Evolutionary conservation across 2,797 vertebrate genomes (phyloP).

Genomic region (Pampus argenteus): DNA sequence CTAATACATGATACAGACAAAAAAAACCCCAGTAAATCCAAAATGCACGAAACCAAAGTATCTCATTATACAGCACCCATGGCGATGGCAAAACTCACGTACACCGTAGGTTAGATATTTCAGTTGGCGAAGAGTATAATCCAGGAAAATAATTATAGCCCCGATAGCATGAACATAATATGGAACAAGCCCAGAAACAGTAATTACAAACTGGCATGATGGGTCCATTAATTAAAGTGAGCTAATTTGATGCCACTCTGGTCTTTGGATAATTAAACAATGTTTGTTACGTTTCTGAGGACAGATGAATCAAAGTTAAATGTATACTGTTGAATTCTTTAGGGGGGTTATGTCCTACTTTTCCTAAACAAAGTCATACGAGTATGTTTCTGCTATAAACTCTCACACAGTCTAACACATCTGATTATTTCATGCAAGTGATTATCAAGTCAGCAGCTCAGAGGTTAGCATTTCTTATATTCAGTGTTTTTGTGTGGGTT

Average conservation of each 20-base stretch:
- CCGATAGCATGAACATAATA: slow-evolving; percentile 57
- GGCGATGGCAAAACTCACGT: slow-evolving; percentile 18
- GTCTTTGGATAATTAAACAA: slow-evolving; percentile 56
- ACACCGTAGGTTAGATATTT: slow-evolving; percentile 37
- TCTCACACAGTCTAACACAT: slow-evolving; percentile 5
- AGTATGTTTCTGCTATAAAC: background rate
- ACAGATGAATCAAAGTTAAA: slow-evolving; percentile 22
- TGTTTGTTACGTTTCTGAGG: slow-evolving; percentile 42
- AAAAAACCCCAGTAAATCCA: slow-evolving; percentile 14
- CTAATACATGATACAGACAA: background rate
- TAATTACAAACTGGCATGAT: slow-evolving; percentile 68
- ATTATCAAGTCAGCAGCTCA: slow-evolving; percentile 26
- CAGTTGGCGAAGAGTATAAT: slow-evolving; percentile 46
- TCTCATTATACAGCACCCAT: slow-evolving; percentile 42
- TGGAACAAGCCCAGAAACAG: slow-evolving; percentile 67
- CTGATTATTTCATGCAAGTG: slow-evolving; percentile 34
- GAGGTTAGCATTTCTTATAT: slow-evolving; percentile 7
- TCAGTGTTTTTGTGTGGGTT: slow-evolving; percentile 15
- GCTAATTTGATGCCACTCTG: slow-evolving; percentile 60
- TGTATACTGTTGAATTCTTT: slow-evolving; percentile 4
- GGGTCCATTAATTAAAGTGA: slow-evolving; percentile 60
- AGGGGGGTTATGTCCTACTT: background rate
- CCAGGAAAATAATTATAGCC: slow-evolving; percentile 68
- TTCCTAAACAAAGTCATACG: background rate
- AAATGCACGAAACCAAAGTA: slow-evolving; percentile 4